A percentile compares a stretch with the other conserved stretches of the same genome.
Conservation (phyloP, 2,888 invertebrate species). For the Cancer borealis region DNA sequence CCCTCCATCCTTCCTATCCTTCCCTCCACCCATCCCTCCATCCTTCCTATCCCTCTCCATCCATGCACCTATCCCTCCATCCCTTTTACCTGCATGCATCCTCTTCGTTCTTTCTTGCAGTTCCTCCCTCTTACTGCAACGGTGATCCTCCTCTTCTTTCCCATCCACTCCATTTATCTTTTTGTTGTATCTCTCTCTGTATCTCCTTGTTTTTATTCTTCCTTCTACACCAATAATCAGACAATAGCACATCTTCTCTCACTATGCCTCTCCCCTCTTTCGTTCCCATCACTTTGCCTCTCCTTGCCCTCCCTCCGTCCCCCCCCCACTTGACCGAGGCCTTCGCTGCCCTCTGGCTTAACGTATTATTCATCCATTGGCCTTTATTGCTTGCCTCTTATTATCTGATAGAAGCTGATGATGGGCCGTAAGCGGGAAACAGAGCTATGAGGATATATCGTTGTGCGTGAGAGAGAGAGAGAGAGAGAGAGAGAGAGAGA, state of each 20-base stretch:
- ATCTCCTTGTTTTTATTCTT: neutral
- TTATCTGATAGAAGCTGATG: slow-evolving; percentile 31
- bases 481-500: slow-evolving; percentile 5
- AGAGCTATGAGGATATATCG: neutral
- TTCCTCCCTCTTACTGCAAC: neutral
- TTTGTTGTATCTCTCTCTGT: neutral
- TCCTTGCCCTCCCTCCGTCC: neutral
- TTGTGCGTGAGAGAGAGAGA: neutral
- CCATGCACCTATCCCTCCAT: neutral
- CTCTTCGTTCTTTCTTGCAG: neutral
- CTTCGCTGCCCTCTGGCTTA: neutral
- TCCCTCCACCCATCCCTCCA: neutral
- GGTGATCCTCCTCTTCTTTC: neutral
- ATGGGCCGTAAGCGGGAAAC: slow-evolving; percentile 16
- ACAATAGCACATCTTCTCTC: neutral
- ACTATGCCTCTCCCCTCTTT: neutral
- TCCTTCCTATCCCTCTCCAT: too few species aligned
- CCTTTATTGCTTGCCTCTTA: slow-evolving; percentile 23
- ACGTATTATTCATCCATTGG: slow-evolving; percentile 20
- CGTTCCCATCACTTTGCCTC: neutral
- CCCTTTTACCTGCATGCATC: neutral
- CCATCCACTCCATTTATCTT: neutral
- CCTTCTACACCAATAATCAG: neutral
- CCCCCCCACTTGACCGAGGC: neutral
- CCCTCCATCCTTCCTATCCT: neutral